These are phyloP conservation scores for Tethea ocularis DNA, from an alignment of 2,888 invertebrate genomes.

Conservation along the genomic window DNA sequence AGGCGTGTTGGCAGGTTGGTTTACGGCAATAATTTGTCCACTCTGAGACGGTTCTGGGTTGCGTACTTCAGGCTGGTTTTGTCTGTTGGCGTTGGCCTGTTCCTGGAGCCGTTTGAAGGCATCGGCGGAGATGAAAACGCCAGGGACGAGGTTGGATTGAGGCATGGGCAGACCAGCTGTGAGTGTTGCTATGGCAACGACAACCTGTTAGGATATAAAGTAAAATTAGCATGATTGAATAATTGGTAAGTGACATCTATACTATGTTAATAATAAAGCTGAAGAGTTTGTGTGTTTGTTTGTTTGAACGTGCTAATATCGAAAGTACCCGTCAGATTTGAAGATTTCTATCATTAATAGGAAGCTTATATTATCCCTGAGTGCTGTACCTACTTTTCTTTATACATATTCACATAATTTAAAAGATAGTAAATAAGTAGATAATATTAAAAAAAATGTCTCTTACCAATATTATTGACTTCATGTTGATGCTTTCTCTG, in stretches of 20 bases:
- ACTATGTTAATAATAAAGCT: no score
- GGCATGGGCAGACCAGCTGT: slow-evolving; percentile 5
- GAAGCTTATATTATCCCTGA: no score
- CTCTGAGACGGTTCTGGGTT: not conserved
- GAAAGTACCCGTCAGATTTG: no score
- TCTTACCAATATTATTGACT: slow-evolving; percentile 7
- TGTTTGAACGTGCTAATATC: no score
- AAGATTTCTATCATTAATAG: no score
- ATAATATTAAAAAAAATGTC: no score
- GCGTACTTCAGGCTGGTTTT: not conserved
- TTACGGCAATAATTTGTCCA: not conserved
- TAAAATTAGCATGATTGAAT: no score
- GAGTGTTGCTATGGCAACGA: slow-evolving; percentile 8
- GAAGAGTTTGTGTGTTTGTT: no score
- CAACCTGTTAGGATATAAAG: not conserved
- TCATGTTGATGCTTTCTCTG: not conserved
- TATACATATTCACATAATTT: no score
- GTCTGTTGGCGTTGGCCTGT: slow-evolving; percentile 27
- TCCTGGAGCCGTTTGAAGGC: slow-evolving; percentile 45
- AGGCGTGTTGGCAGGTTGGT: not conserved
- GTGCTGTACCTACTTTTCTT: no score
- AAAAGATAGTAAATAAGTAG: no score
- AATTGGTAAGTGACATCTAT: no score
- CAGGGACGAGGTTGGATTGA: slow-evolving; percentile 34
- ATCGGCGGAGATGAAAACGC: slow-evolving; percentile 54